A percentile compares a stretch with the other conserved stretches of the same genome.
These are phyloP conservation scores for Phocoena sinus DNA, from an alignment of 2,113 vertebrate genomes.

Conservation along the genomic window DNA sequence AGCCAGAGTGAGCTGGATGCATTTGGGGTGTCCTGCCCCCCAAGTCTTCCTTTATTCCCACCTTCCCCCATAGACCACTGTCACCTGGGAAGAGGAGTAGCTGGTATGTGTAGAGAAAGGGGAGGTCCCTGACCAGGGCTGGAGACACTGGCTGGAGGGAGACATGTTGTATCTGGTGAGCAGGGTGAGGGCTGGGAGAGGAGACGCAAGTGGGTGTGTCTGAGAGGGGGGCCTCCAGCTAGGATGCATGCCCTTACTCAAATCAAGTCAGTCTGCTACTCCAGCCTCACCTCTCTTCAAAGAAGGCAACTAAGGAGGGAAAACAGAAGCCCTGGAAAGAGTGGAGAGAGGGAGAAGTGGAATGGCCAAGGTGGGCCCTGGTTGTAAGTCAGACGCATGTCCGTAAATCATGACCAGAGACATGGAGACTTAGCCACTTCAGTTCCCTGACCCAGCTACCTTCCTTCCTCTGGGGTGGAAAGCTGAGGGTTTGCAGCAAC, in stretches of 20 bases:
- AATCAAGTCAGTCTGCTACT: neutral
- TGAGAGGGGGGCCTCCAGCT: neutral
- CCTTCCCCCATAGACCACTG: conserved; percentile 82
- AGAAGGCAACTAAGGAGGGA: neutral
- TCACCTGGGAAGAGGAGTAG: conserved; percentile 91
- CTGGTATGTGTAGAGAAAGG: conserved; percentile 91
- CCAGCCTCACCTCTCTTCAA: neutral
- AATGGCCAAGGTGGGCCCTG: neutral
- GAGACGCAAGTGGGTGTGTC: neutral
- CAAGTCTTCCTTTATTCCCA: neutral
- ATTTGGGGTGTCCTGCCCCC: neutral
- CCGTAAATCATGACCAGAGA: neutral
- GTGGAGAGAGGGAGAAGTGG: neutral
- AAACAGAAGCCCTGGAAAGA: neutral
- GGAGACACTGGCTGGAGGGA: conserved; percentile 83
- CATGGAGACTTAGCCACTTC: neutral
- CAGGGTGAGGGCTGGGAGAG: neutral
- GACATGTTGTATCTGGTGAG: conserved; percentile 91
- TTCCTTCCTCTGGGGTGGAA: conserved; percentile 35
- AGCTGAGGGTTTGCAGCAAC: neutral
- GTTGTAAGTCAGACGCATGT: neutral
- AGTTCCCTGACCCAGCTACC: neutral
- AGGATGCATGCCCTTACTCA: neutral
- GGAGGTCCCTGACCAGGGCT: conserved; percentile 92
- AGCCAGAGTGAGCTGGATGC: neutral